These are phyloP conservation scores for Eulithis prunata DNA, from an alignment of 2,888 invertebrate species.

Conservation along the genomic window DNA sequence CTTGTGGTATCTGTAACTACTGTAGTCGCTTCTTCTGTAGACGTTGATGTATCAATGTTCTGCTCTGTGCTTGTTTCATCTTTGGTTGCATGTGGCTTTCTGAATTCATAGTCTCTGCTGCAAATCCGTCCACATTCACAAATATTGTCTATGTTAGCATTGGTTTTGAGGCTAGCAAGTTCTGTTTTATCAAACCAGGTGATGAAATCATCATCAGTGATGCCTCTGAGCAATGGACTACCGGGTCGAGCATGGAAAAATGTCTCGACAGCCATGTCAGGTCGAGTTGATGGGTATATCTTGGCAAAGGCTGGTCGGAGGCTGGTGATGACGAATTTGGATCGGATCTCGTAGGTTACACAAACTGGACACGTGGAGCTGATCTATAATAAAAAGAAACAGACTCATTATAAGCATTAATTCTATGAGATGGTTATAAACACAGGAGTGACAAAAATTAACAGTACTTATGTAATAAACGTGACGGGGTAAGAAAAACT, in stretches of 20 bases:
- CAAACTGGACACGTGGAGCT: conserved; percentile 86
- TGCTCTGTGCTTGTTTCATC: conserved; percentile 23
- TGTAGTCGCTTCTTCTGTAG: conserved; percentile 21
- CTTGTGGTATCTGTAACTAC: conserved; percentile 20
- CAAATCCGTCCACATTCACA: conserved; percentile 83
- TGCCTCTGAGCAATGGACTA: conserved; percentile 85
- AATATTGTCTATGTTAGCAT: conserved; percentile 77
- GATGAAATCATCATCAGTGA: conserved; percentile 87
- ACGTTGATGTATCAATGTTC: conserved; percentile 28
- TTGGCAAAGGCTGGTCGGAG: conserved; percentile 86
- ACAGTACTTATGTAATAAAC: no score
- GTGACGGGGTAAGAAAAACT: no score
- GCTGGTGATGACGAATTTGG: conserved; percentile 85
- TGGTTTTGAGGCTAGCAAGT: conserved; percentile 73
- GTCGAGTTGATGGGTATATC: conserved; percentile 85
- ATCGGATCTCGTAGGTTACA: conserved; percentile 85
- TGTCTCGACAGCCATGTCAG: conserved; percentile 86
- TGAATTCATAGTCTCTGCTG: conserved; percentile 74
- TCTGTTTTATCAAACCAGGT: conserved; percentile 87
- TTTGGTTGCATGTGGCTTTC: conserved; percentile 54
- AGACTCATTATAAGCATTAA: no score
- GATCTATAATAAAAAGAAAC: conserved; percentile 65
- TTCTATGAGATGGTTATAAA: no score
- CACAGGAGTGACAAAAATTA: no score
- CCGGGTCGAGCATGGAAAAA: conserved; percentile 86